phyloP scores from a whole-genome alignment of 2,113 vertebrate genomes.

The Psilopogon haemacephalus region DNA sequence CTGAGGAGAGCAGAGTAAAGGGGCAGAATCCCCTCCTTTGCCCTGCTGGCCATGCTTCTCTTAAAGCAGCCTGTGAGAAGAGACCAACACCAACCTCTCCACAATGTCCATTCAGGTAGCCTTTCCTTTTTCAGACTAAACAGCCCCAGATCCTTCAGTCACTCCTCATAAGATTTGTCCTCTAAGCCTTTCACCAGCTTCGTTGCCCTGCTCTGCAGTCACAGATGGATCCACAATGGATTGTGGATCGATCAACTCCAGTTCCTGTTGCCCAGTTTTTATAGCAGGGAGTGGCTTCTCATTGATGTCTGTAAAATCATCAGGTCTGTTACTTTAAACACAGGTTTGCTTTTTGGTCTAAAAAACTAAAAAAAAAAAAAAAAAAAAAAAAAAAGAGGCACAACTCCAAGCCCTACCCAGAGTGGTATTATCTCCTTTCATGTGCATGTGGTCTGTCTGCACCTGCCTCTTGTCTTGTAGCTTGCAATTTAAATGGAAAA shows the following conservation, averaged over 20 bases:
- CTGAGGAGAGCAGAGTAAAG: too few species aligned
- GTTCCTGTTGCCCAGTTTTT: background rate
- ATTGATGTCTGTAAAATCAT: background rate
- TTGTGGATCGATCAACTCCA: background rate
- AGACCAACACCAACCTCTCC: too few species aligned
- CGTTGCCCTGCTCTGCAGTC: too few species aligned
- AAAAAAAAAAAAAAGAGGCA: background rate
- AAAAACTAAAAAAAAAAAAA: background rate
- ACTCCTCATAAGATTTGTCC: too few species aligned
- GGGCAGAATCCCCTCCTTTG: too few species aligned
- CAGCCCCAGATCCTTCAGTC: too few species aligned
- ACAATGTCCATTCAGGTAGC: too few species aligned
- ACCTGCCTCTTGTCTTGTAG: constrained; percentile 41
- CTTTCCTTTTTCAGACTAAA: too few species aligned
- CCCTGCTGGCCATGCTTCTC: too few species aligned
- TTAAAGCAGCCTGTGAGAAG: too few species aligned
- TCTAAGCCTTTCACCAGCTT: too few species aligned
- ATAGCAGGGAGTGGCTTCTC: background rate
- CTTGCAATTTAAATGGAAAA: constrained; percentile 55
- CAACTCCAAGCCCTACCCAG: background rate
- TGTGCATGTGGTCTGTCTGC: constrained; percentile 8
- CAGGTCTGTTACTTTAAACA: background rate
- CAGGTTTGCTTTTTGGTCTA: background rate
- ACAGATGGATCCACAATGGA: too few species aligned
- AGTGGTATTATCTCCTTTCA: constrained; percentile 29